These are phyloP conservation scores for Pentamera pediparva DNA, from an alignment of 53 echinoderm and acorn worm genomes.

Conservation along the genomic window DNA sequence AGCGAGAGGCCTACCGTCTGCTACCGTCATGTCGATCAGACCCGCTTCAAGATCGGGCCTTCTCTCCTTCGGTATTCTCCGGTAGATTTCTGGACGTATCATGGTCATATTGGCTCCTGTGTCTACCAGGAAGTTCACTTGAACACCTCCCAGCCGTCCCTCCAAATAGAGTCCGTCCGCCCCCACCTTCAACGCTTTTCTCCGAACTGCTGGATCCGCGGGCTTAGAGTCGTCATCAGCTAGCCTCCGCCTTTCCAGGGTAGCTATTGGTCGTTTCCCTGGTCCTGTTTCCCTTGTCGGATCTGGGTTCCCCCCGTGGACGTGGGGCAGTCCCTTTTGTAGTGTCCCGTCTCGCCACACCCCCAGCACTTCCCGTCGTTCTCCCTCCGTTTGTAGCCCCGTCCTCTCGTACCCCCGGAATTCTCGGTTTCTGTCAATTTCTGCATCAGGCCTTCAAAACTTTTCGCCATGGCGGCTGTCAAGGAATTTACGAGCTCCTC, in stretches of 20 bases:
- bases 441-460: background rate
- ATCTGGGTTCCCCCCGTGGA: background rate
- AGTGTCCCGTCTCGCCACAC: constrained; percentile 12
- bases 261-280: constrained; percentile 21
- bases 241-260: constrained; percentile 1
- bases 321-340: background rate
- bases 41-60: background rate
- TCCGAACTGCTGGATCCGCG: background rate
- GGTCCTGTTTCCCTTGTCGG: background rate
- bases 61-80: background rate
- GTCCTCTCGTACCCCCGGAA: background rate
- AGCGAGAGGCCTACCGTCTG: background rate
- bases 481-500: background rate
- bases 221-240: background rate
- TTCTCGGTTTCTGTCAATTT: background rate
- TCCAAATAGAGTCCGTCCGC: background rate
- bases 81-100: constrained; percentile 4
- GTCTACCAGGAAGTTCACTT: constrained; percentile 12
- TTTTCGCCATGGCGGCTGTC: background rate
- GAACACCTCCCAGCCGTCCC: background rate
- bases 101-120: constrained; percentile 20
- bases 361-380: constrained; percentile 9
- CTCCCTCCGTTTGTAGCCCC: background rate
- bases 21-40: background rate
- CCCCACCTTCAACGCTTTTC: constrained; percentile 17